phyloP scores from a whole-genome alignment of 35 echinoderm and acorn worm genomes.

The Ophiothrix spiculata region DNA sequence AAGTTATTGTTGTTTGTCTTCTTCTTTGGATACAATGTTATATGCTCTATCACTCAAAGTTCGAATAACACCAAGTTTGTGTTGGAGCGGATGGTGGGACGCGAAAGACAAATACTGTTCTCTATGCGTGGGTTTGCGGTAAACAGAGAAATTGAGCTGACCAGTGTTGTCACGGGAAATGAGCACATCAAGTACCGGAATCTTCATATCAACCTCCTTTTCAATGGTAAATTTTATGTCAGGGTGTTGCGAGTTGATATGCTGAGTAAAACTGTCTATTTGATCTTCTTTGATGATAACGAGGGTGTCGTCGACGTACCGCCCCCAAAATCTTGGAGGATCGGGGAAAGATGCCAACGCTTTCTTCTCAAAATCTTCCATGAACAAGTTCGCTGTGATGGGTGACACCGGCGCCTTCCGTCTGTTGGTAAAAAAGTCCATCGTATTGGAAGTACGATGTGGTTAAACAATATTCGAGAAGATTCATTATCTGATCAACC shows the following conservation, averaged over 20 bases:
- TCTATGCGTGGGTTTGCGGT: conserved; percentile 29
- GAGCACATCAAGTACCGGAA: conserved; percentile 26
- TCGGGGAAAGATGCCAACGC: conserved; percentile 15
- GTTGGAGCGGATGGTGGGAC: too few relatives aligned
- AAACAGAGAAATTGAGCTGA: neutral
- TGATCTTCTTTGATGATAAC: conserved; percentile 7
- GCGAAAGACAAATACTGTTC: too few relatives aligned
- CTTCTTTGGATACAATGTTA: too few relatives aligned
- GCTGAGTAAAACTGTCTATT: conserved; percentile 17
- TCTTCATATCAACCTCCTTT: neutral
- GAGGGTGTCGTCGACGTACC: conserved; percentile 55
- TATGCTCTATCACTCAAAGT: too few relatives aligned
- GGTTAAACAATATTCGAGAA: conserved; percentile 16
- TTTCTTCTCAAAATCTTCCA: conserved; percentile 18
- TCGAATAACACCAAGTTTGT: too few relatives aligned
- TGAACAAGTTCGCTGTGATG: conserved; percentile 6
- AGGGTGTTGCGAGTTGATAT: conserved; percentile 45
- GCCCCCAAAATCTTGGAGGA: conserved; percentile 33
- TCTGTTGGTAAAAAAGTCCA: neutral
- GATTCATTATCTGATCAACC: conserved; percentile 18
- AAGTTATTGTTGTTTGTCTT: too few relatives aligned
- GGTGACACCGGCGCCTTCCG: neutral
- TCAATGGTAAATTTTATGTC: conserved; percentile 52
- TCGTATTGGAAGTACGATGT: conserved; percentile 5
- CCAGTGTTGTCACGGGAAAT: neutral